A percentile compares a stretch with the other conserved stretches of the same genome.
Conservation (phyloP, 1,140 invertebrate species). For the Oreohelix idahoensis region DNA sequence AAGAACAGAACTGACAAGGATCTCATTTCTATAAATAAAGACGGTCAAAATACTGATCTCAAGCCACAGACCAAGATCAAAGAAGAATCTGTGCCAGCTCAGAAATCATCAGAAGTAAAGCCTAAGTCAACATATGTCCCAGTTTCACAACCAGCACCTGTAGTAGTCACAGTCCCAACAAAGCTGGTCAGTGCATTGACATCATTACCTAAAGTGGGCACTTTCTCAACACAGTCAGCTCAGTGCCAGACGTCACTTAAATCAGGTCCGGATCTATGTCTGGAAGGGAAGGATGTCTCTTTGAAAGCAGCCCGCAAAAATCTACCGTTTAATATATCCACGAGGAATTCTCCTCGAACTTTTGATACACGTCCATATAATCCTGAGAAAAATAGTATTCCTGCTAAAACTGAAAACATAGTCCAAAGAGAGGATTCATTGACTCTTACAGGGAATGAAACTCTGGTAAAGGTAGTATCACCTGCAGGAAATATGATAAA, state of each 20-base stretch:
- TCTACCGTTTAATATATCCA: slow-evolving; percentile 50
- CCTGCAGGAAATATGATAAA: no score
- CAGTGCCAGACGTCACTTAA: no score
- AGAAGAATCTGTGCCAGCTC: background rate
- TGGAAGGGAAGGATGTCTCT: background rate
- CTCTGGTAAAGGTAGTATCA: background rate
- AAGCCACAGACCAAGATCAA: background rate
- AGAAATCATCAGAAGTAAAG: background rate
- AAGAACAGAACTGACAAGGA: background rate
- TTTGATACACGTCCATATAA: slow-evolving; percentile 51
- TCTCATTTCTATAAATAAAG: background rate
- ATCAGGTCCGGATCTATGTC: background rate
- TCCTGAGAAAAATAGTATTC: background rate
- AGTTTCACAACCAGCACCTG: background rate
- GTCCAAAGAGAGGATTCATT: background rate
- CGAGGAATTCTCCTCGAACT: slow-evolving; percentile 47
- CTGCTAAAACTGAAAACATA: background rate
- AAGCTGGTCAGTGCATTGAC: background rate
- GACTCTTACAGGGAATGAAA: background rate
- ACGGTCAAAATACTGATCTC: background rate
- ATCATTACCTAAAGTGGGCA: background rate
- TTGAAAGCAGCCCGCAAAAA: background rate
- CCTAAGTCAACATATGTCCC: no score
- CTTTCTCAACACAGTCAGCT: no score
- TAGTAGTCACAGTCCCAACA: background rate